Evolutionary conservation across 2,797 vertebrate genomes (phyloP), one percentile per base, ranked within the genome.

Genomic region (Clarias platycephalus): DNA sequence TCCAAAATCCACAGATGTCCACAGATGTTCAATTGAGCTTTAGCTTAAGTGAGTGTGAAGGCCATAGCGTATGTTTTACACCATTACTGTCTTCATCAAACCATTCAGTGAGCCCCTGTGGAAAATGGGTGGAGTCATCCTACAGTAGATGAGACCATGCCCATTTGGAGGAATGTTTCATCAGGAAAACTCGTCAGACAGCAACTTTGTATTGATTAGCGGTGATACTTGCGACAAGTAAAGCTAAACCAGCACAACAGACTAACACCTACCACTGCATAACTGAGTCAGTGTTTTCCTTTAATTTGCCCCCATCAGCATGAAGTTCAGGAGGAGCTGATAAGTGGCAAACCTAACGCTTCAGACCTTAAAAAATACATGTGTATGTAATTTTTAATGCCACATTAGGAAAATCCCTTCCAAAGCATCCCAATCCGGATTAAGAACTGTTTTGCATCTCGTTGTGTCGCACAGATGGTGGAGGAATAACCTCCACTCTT

Each of bases 391-490:
- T 81, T 81, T 81, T 81, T 31, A 81, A 58, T 26, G 13, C 49
- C 44, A n/a, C 28, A 78, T 44, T n/a, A 62, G 66, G 55, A 74
- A 72, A 80, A 53, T 15, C 66, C 77, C 22, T 55, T 58, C 53
- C 66, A 34, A 55, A 80, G 64, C 64, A 81, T 58, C 18, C 37
- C 53, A 70, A 60, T 84, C 55, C 31, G 76, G 75, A 67, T 74
- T 74, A 44, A 80, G 26, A 20, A 64, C 49, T 34, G 66, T 58
- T 78, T 67, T 37, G 83, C 74, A 60, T 70, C 31, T 80, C 13
- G 4, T 71, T 24, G 3, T 55, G 84, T 22, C 1, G 62, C 44
- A 81, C 71, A 80, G 85, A 80, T 83, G 60, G 82, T 58, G 22
- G 16, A 67, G 31, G 13, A 74, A 80, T 64, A 31, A 66, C 78